Percentiles rank a stretch among this genome's conserved stretches.
Conservation (phyloP, 2,888 invertebrate species). For the Eristalinus sepulchralis region DNA sequence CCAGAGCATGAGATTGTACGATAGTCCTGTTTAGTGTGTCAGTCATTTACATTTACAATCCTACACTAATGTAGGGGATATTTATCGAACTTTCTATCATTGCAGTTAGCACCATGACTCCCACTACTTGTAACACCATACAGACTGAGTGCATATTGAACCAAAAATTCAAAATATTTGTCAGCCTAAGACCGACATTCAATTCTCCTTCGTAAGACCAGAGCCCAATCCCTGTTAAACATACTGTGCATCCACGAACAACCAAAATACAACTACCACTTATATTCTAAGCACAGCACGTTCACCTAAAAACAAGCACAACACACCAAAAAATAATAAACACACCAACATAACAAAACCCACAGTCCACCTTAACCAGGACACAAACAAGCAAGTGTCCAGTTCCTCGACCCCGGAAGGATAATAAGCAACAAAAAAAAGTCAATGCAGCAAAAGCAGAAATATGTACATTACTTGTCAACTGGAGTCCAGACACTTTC, state of each 20-base stretch:
- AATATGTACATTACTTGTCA: slow-evolving; percentile 45
- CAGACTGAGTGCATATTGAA: no score
- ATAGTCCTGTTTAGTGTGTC: no score
- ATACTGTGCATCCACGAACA: slow-evolving; percentile 18
- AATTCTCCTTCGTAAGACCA: no score
- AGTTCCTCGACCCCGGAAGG: slow-evolving; percentile 5
- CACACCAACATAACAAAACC: not conserved
- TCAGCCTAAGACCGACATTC: no score
- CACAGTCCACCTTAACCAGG: not conserved
- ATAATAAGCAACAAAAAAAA: slow-evolving; percentile 22
- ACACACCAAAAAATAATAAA: slow-evolving; percentile 10
- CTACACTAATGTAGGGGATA: no score
- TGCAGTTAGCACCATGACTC: no score
- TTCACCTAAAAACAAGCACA: slow-evolving; percentile 5
- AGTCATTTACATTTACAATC: no score
- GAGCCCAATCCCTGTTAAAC: not conserved
- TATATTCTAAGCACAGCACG: slow-evolving; percentile 21
- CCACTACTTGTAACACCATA: no score
- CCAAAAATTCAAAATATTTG: no score
- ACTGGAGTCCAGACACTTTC: slow-evolving; percentile 29
- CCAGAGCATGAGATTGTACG: no score
- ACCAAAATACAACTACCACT: slow-evolving; percentile 17
- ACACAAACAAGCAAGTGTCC: not conserved
- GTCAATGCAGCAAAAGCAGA: not conserved
- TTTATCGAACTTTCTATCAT: no score